These are phyloP conservation scores for Wiebesia pumilae DNA, from an alignment of 1,140 invertebrate genomes.

Conservation along the genomic window DNA sequence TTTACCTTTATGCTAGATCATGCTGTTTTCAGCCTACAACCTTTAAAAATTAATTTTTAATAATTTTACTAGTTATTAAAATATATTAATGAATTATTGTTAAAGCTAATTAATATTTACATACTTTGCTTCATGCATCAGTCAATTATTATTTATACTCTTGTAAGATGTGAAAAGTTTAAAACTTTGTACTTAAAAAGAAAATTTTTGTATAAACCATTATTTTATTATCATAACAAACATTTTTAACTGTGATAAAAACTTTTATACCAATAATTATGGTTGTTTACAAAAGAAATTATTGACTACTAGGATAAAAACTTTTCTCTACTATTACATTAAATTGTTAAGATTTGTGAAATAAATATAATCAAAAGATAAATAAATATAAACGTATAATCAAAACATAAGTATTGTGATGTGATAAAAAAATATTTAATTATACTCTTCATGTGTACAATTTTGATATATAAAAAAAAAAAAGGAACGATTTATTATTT, in stretches of 20 bases:
- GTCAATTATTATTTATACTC: conserved; percentile 14
- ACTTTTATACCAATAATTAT: no score
- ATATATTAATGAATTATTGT: conserved; percentile 9
- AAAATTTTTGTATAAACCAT: conserved; percentile 5
- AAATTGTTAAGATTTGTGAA: not conserved
- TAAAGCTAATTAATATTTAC: not conserved
- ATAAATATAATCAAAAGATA: not conserved
- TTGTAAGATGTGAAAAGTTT: not conserved
- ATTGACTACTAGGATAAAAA: not conserved
- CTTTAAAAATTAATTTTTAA: not conserved
- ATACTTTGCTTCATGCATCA: not conserved
- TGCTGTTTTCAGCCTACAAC: not conserved
- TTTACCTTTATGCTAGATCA: no score
- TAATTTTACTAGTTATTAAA: not conserved
- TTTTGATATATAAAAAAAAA: conserved; percentile 11
- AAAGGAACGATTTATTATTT: conserved; percentile 12
- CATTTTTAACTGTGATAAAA: not conserved
- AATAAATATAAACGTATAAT: not conserved
- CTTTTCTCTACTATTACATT: not conserved
- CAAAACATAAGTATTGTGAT: not conserved
- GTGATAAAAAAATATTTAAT: conserved; percentile 21
- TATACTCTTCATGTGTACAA: not conserved
- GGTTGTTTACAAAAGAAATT: no score
- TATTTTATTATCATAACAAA: not conserved
- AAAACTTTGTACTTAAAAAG: not conserved